Conservation (phyloP, 2,888 invertebrate species). For the Drosophila fulvimacula region DNA sequence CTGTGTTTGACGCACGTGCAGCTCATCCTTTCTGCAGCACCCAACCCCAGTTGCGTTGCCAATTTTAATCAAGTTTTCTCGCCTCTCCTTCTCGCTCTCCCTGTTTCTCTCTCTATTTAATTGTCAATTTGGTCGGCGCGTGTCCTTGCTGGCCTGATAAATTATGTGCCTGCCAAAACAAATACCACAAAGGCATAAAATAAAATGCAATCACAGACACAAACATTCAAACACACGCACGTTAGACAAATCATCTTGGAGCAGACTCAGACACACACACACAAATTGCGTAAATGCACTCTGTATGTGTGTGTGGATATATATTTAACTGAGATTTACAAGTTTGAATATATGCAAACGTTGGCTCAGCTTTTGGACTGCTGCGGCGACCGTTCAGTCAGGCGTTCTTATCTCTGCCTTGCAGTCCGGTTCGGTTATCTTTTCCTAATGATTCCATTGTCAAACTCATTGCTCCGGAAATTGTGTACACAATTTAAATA, state of each 20-base stretch:
- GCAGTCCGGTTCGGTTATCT: conserved; percentile 59
- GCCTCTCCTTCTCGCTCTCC: conserved; percentile 50
- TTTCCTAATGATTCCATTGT: conserved; percentile 77
- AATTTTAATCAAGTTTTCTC: conserved; percentile 77
- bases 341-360: conserved; percentile 43
- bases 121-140: conserved; percentile 71
- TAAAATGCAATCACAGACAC: conserved; percentile 59
- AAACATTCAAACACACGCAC: conserved; percentile 17
- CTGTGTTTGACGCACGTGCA: conserved; percentile 71
- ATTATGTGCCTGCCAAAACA: conserved; percentile 63
- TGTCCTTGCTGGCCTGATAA: conserved; percentile 64
- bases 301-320: conserved; percentile 2
- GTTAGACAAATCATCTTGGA: conserved; percentile 27
- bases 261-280: conserved; percentile 12
- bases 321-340: conserved; percentile 28
- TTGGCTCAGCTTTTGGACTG: conserved; percentile 27
- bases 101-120: conserved; percentile 64
- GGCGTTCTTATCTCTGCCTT: conserved; percentile 61
- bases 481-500: conserved; percentile 79
- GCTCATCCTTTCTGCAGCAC: conserved; percentile 31
- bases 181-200: conserved; percentile 49
- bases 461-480: conserved; percentile 75
- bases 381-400: conserved; percentile 46
- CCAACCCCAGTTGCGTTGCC: conserved; percentile 33
- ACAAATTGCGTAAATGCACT: conserved; percentile 40